phyloP scores from a whole-genome alignment of 2,888 invertebrate species.

The Melangyna quadrimaculata region DNA sequence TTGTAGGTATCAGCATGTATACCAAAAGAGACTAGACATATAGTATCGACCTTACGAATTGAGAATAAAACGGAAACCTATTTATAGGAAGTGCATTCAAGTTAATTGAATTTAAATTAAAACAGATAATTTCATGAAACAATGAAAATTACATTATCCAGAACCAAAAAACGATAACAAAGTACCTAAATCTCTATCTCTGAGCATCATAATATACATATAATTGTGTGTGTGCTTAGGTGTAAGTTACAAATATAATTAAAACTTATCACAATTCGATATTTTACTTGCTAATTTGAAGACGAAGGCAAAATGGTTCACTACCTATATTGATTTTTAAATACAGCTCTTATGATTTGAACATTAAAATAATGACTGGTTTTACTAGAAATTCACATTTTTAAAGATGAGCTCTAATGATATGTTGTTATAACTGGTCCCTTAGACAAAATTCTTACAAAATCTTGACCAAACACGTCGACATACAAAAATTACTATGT shows the following conservation, averaged over 20 bases:
- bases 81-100: background rate
- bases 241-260: too few species aligned
- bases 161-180: background rate
- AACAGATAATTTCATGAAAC: background rate
- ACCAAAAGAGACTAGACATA: background rate
- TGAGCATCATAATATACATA: too few species aligned
- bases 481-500: background rate
- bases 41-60: background rate
- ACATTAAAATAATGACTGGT: too few species aligned
- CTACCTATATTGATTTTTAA: too few species aligned
- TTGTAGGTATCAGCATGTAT: background rate
- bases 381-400: too few species aligned
- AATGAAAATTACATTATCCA: background rate
- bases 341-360: too few species aligned
- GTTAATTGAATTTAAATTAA: background rate
- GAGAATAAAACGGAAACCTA: background rate
- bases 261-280: too few species aligned
- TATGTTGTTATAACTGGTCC: too few species aligned
- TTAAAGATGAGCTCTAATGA: too few species aligned
- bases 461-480: background rate
- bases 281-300: too few species aligned
- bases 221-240: too few species aligned
- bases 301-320: too few species aligned
- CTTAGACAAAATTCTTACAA: background rate
- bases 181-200: background rate